Conservation (phyloP, 2,797 vertebrate genomes). For the Loris lydekkerianus region DNA sequence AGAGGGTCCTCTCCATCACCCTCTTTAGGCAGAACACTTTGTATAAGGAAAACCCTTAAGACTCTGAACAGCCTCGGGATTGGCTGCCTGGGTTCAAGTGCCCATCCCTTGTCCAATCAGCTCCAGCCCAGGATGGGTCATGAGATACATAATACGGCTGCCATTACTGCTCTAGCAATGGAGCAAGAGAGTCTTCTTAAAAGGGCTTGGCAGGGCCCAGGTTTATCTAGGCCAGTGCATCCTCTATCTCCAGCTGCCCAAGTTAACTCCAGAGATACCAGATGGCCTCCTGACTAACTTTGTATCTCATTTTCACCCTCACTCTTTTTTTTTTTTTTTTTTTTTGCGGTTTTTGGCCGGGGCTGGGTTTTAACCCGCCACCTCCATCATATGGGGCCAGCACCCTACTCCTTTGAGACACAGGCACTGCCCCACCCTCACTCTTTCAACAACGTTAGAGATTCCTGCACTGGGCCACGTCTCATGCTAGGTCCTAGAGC, state of each 20-base stretch:
- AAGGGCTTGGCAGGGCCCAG: background rate
- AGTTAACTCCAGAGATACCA: slow-evolving; percentile 13
- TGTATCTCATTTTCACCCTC: background rate
- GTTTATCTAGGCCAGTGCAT: background rate
- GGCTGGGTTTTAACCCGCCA: too few relatives aligned
- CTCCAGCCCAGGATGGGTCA: background rate
- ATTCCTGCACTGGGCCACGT: background rate
- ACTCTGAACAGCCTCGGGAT: background rate
- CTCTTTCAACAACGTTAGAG: background rate
- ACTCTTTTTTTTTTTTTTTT: background rate
- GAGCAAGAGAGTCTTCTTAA: background rate
- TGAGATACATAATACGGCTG: background rate
- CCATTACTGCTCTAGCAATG: background rate
- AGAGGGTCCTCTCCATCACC: background rate
- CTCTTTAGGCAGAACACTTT: background rate
- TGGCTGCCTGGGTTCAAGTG: slow-evolving; percentile 24
- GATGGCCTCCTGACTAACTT: background rate
- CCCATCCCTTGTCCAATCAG: background rate
- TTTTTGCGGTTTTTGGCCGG: too few relatives aligned
- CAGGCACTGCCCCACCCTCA: background rate
- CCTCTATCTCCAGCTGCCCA: background rate
- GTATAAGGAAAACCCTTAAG: background rate
- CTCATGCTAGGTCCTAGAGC: background rate
- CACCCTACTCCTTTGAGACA: too few relatives aligned
- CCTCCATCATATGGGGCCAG: too few relatives aligned